Evolutionary conservation across 2,797 vertebrate genomes (phyloP), one percentile per base, ranked within the genome.

Genomic region (Octomys mimax): DNA sequence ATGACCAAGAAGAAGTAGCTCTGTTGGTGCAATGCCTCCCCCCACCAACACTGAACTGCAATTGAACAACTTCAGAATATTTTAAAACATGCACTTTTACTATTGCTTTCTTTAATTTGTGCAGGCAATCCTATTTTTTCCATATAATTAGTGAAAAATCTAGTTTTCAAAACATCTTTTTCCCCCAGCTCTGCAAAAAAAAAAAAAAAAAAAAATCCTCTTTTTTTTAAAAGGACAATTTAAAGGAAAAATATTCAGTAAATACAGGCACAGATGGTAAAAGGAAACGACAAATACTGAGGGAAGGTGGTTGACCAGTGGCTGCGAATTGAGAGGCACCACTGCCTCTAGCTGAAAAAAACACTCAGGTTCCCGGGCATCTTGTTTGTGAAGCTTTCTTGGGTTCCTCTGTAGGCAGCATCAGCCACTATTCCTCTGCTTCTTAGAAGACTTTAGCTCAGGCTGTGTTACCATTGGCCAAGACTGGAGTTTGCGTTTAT

Each of bases 401-500:
- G 9, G 2, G 1, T 10, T 36, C 49, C n/a, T 19, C 16, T 68
- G 49, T 39, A 46, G 16, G 66, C 18, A 42, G 21, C 19, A 0
- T 39, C 10, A 11, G 79, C 33, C 22, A 33, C 31, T 6, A 6
- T 22, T 18, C 62, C 22, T 57, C 36, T 28, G 16, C 0, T 2
- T n/a, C 31, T 31, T 28, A 14, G 11, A 31, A n/a, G 18, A 2
- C 21, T 14, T 49, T 9, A 59, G 22, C 52, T 84, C 33, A 33
- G 0, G 26, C 22, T n/a, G 11, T 1, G 6, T 33, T 5, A 3
- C 5, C 73, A 3, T 5, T 49, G 36, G 19, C n/a, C 4, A 0
- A 2, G 14, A 26, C 42, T 33, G 49, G 21, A 52, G 36, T 73
- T 61, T 83, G 62, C 9, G 46, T 73, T 46, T 10, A 13, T 89